A percentile compares a stretch with the other conserved stretches of the same genome.
Evolutionary conservation across 2,888 invertebrate genomes (phyloP).

Genomic region (Sthenelais limicola): DNA sequence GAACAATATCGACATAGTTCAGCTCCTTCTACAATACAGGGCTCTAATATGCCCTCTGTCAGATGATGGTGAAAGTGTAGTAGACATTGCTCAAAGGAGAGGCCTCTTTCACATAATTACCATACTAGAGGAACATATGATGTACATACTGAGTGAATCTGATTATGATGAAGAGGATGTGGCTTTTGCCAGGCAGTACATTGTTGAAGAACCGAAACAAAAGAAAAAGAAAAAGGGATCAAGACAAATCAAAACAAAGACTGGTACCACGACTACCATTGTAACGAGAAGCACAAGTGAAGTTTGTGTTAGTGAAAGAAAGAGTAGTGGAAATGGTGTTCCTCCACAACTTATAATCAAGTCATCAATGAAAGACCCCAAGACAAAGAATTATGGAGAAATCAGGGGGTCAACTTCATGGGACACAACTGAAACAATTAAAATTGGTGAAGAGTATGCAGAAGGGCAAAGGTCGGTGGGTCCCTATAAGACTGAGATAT

Average conservation of each 20-base stretch:
- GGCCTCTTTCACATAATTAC: background rate
- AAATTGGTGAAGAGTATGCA: too few relatives aligned
- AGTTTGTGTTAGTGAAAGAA: too few relatives aligned
- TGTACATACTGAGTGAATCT: background rate
- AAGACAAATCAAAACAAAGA: slow-evolving; percentile 8
- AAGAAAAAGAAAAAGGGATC: background rate
- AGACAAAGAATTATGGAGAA: too few relatives aligned
- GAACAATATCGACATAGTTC: slow-evolving; percentile 9
- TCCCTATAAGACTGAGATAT: too few relatives aligned
- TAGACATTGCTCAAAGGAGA: slow-evolving; percentile 14
- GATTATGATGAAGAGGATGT: slow-evolving; percentile 10
- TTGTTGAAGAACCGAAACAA: background rate
- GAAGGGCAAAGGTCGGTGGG: too few relatives aligned
- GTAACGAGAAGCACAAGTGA: too few relatives aligned
- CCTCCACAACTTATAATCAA: too few relatives aligned
- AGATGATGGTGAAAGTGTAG: slow-evolving; percentile 13
- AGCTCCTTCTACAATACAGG: background rate
- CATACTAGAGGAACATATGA: slow-evolving; percentile 19
- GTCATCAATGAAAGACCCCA: too few relatives aligned
- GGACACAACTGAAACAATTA: too few relatives aligned
- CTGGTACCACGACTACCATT: too few relatives aligned
- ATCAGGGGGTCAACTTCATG: too few relatives aligned
- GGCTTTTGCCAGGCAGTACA: background rate
- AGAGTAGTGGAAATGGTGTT: too few relatives aligned
- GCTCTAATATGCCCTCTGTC: background rate